Evolutionary conservation across 2,113 vertebrate species (phyloP), one percentile per base, ranked within the genome.

Genomic region (Promerops cafer): DNA sequence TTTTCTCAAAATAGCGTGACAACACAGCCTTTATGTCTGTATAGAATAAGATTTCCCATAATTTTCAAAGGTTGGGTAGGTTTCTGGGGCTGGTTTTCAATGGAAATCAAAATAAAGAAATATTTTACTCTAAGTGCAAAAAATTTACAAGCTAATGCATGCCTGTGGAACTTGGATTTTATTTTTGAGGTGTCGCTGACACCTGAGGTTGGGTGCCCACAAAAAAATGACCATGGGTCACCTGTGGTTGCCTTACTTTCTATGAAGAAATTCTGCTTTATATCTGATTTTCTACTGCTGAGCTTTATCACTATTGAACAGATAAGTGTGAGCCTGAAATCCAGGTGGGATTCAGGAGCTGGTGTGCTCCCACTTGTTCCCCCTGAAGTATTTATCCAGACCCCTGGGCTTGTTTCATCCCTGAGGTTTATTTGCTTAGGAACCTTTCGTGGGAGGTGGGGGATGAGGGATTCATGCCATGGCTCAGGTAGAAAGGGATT

Each of bases 191-290:
- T 40, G 47, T 57, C 50, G 40, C 11, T 78, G 20, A 74, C 33
- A 50, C n/a, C 18, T 60, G 85, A 40, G 16, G 6, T 56, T 0
- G 0, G 20, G 21, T 27, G 39, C 33, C 44, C 40, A 71, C 30
- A 18, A 24, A 54, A 21, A 75, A 45, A 78, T 42, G 39, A 20
- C 17, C 1, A 0, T 21, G 35, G 18, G 7, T 63, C 18, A 44
- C 49, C 37, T 53, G 28, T 42, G 26, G 15, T 14, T 53, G 18
- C 72, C 7, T 37, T 65, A 0, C 11, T 45, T 75, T 60, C 54
- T 54, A 7, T 44, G 42, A 18, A 5, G 33, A 54, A 78, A 65
- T 22, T 64, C 42, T 87, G 21, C 30, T 79, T 85, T 44, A 2
- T 27, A 5, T 35, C 22, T 7, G 5, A 35, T 3, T 53, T 83